Conservation (phyloP, 2,888 invertebrate genomes). For the Ophion ventricosus region DNA sequence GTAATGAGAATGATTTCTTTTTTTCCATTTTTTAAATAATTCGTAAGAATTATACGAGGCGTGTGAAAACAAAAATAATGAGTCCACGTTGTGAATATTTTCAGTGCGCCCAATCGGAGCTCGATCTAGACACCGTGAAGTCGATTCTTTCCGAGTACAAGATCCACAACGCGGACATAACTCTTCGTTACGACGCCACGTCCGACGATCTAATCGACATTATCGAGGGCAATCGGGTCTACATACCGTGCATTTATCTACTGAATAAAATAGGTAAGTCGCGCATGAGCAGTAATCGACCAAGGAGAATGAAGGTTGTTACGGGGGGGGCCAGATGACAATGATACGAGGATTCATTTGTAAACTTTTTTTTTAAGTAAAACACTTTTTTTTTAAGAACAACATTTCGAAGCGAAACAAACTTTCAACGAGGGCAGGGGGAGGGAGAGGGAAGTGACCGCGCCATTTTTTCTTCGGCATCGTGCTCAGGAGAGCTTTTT, state of each 20-base stretch:
- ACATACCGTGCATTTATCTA: conserved; percentile 99
- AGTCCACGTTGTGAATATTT: conserved; percentile 14
- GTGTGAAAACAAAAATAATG: not conserved
- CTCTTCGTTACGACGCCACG: conserved; percentile 96
- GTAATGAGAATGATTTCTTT: too few species aligned
- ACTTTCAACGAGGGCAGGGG: too few species aligned
- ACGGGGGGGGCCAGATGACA: too few species aligned
- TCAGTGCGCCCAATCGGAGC: conserved; percentile 93
- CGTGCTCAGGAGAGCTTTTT: too few species aligned
- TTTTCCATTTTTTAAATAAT: too few species aligned
- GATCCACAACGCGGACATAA: conserved; percentile 99
- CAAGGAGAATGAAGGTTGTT: too few species aligned
- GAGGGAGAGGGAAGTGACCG: too few species aligned
- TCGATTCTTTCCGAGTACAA: conserved; percentile 98
- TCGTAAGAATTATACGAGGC: not conserved
- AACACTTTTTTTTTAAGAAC: too few species aligned
- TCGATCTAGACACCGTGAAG: conserved; percentile 97
- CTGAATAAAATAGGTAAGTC: conserved; percentile 97
- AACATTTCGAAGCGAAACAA: too few species aligned
- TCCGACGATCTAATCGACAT: conserved; percentile 99
- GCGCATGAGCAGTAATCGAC: not conserved
- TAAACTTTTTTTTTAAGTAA: too few species aligned
- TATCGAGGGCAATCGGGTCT: conserved; percentile 99
- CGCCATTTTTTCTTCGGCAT: too few species aligned
- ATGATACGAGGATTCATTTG: too few species aligned